These are phyloP conservation scores for Lota lota DNA, from an alignment of 2,113 vertebrate genomes.

Conservation along the genomic window DNA sequence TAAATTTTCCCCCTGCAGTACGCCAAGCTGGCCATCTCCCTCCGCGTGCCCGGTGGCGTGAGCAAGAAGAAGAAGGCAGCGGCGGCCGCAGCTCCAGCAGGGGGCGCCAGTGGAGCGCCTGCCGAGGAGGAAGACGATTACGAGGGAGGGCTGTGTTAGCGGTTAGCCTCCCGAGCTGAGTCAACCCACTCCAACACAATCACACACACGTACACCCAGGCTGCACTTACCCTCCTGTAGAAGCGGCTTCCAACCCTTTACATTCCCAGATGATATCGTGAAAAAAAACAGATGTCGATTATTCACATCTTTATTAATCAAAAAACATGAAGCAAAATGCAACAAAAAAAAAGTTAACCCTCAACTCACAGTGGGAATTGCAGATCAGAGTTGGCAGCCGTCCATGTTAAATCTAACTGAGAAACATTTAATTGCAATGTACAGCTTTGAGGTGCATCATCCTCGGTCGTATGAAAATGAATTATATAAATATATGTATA, in stretches of 20 bases:
- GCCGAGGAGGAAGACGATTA: slow-evolving; percentile 90
- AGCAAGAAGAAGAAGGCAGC: slow-evolving; percentile 86
- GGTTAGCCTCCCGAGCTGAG: slow-evolving; percentile 9
- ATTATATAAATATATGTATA: slow-evolving; percentile 5
- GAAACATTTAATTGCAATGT: neutral
- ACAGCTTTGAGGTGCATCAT: slow-evolving; percentile 33
- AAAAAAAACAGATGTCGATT: no score
- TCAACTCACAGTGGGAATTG: no score
- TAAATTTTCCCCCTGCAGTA: slow-evolving; percentile 73
- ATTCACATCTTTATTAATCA: no score
- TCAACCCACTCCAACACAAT: slow-evolving; percentile 1
- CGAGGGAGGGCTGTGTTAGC: slow-evolving; percentile 93
- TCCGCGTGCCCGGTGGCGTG: slow-evolving; percentile 91
- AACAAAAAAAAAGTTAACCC: no score
- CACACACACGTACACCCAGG: neutral
- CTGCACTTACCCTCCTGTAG: slow-evolving; percentile 1
- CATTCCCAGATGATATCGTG: no score
- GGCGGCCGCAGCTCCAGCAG: slow-evolving; percentile 73
- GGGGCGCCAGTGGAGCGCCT: slow-evolving; percentile 65
- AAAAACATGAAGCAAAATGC: no score
- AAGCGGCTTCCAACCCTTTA: slow-evolving; percentile 10
- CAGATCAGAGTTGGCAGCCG: no score
- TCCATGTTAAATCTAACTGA: no score
- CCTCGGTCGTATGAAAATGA: slow-evolving; percentile 12
- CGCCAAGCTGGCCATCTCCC: slow-evolving; percentile 91